Base-by-base conservation (phyloP, 1,140 invertebrate genomes). In the Danaus melanippus region DNA sequence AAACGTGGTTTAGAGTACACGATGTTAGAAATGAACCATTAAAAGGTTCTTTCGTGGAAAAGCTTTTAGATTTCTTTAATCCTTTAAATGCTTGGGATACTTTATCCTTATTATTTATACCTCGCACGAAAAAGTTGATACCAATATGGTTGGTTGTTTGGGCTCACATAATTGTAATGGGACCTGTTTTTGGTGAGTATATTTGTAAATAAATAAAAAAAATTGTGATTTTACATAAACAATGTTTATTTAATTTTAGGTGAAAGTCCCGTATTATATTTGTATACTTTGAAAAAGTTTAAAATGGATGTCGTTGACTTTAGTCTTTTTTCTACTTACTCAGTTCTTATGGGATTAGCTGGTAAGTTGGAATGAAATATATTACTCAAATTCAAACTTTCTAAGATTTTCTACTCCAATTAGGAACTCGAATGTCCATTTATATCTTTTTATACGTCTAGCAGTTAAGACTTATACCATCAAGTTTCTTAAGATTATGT, bases 171-270 rank as follows among this genome's bases (percentile, higher is more conserved):
- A 65, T 88, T 42, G 74, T 88, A 9, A 75, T 84, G 46, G 88
- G 88, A 55, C 88, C 88, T n/a, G 79, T 86, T 53, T 77, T 80
- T 56, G 88, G 83, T 86, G 70, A 69, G 72, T 60, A 4, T 50
- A 32, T 32, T 32, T 32, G 6, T 32, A 32, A 32, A 4, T 32
- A 8, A 7, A 7, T 8, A 32, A 0, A 32, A 32, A 32, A 32
- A 32, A 32, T 7, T 32, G 4, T 32, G 6, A 32, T 32, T 32
- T 32, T 32, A 0, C 21, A 32, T 32, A 32, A 32, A 3, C 21
- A 32, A 32, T 32, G 21, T 42, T 32, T 50, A 57, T 61, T 60
- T 53, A 49, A 32, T 53, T 53, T 75, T 79, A 86, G 83, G 84
- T 46, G 86, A 87, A 77, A 58, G 60, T 4, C 44, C 69, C 0